Evolutionary conservation across 2,113 vertebrate species (phyloP).

Genomic region (Sapajus apella): DNA sequence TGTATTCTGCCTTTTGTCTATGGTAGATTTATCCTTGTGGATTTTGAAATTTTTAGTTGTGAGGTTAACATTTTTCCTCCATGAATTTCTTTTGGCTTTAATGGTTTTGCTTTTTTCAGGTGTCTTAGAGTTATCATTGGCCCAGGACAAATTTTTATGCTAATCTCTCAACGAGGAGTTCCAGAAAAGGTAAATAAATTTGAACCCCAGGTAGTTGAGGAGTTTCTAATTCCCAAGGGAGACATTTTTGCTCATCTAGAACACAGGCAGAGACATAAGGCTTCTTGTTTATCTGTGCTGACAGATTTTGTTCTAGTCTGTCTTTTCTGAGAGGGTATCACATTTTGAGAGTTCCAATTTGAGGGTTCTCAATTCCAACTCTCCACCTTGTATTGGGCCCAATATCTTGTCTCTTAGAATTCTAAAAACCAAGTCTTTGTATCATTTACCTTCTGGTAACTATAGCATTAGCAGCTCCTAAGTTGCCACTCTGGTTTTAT

Average conservation of each 20-base stretch:
- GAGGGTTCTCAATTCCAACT: background rate
- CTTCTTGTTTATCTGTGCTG: background rate
- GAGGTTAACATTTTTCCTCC: background rate
- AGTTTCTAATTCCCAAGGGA: background rate
- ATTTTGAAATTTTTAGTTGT: constrained; percentile 26
- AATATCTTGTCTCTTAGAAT: background rate
- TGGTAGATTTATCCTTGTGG: background rate
- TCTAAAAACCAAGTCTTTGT: background rate
- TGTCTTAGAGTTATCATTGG: background rate
- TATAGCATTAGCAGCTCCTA: background rate
- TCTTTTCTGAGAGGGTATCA: background rate
- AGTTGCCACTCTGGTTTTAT: background rate
- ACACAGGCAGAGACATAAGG: background rate
- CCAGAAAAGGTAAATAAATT: background rate
- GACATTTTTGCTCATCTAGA: background rate
- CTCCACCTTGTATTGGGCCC: background rate
- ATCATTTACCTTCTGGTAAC: background rate
- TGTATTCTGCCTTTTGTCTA: background rate
- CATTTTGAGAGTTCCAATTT: background rate
- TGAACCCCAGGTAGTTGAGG: background rate
- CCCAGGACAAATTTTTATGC: background rate
- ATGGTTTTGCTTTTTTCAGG: constrained; percentile 18
- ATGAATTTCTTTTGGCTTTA: background rate
- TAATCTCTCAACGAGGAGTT: constrained; percentile 23
- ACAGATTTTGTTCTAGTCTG: background rate